Conservation (phyloP, 2,888 invertebrate genomes). For the Dioctria rufipes region DNA sequence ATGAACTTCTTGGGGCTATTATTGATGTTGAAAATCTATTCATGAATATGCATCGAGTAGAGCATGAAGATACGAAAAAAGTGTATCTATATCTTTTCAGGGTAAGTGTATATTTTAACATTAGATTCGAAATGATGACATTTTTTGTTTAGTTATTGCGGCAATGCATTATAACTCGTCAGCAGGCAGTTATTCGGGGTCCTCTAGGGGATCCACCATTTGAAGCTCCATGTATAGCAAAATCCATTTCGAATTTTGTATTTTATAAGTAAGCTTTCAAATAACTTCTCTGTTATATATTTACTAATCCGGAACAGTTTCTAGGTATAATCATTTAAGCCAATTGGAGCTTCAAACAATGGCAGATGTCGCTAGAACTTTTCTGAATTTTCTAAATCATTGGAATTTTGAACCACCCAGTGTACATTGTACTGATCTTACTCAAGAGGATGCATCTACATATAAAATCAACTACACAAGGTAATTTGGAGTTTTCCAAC, state of each 20-base stretch:
- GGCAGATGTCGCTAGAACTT: slow-evolving; percentile 93
- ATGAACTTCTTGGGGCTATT: slow-evolving; percentile 89
- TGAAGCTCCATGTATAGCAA: slow-evolving; percentile 92
- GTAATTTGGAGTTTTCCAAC: slow-evolving; percentile 71
- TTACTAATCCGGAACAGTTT: slow-evolving; percentile 2
- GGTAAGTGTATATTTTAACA: slow-evolving; percentile 70
- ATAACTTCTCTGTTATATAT: not conserved
- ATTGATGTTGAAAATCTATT: slow-evolving; percentile 96
- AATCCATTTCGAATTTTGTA: slow-evolving; percentile 92
- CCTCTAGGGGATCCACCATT: slow-evolving; percentile 94
- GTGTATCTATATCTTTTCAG: slow-evolving; percentile 93
- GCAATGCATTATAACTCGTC: slow-evolving; percentile 87
- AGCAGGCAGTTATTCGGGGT: slow-evolving; percentile 86
- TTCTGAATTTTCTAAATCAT: slow-evolving; percentile 92
- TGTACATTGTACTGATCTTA: slow-evolving; percentile 81
- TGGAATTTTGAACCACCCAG: slow-evolving; percentile 95
- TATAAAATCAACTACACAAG: slow-evolving; percentile 94
- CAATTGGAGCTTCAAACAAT: slow-evolving; percentile 80
- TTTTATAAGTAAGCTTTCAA: slow-evolving; percentile 79
- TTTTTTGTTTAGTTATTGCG: slow-evolving; percentile 77
- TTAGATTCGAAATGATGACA: not conserved
- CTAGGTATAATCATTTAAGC: slow-evolving; percentile 67
- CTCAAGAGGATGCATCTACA: slow-evolving; percentile 85
- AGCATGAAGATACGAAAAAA: slow-evolving; percentile 92
- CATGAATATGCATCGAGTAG: slow-evolving; percentile 91